A percentile compares a stretch with the other conserved stretches of the same genome.
Conservation (phyloP, 2,113 vertebrate species). For the Bos taurus region DNA sequence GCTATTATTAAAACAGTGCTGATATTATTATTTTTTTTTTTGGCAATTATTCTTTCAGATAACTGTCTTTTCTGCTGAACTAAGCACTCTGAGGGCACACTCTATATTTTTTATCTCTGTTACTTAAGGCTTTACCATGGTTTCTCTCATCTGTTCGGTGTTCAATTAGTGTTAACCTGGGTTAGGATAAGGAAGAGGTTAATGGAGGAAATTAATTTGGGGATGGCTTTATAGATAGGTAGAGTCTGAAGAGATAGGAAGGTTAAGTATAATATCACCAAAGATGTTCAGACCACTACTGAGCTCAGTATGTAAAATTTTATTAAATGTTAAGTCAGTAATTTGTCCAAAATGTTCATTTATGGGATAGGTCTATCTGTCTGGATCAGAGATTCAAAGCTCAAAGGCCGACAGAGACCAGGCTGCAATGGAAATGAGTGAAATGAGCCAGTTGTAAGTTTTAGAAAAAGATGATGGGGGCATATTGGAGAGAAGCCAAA, state of each 20-base stretch:
- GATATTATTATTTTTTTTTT: background rate
- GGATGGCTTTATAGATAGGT: background rate
- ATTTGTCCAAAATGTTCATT: background rate
- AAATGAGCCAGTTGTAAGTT: background rate
- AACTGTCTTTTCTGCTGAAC: background rate
- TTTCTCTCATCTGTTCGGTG: background rate
- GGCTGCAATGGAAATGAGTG: background rate
- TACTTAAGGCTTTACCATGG: background rate
- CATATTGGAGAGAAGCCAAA: background rate
- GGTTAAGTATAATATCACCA: background rate
- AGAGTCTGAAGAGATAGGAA: background rate
- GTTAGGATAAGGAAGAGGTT: background rate
- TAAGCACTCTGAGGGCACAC: background rate
- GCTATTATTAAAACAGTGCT: background rate
- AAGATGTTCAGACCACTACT: background rate
- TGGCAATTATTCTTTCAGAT: background rate
- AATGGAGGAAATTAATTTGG: background rate
- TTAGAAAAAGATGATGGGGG: background rate
- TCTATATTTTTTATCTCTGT: background rate
- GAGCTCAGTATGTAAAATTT: background rate
- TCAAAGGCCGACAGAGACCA: background rate
- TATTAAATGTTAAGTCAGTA: background rate
- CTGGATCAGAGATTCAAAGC: background rate
- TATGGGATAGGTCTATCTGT: background rate
- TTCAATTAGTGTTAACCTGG: background rate